Percentiles rank a stretch among this genome's conserved stretches.
These are phyloP conservation scores for Noctua comes DNA, from an alignment of 2,888 invertebrate species.

Conservation along the genomic window DNA sequence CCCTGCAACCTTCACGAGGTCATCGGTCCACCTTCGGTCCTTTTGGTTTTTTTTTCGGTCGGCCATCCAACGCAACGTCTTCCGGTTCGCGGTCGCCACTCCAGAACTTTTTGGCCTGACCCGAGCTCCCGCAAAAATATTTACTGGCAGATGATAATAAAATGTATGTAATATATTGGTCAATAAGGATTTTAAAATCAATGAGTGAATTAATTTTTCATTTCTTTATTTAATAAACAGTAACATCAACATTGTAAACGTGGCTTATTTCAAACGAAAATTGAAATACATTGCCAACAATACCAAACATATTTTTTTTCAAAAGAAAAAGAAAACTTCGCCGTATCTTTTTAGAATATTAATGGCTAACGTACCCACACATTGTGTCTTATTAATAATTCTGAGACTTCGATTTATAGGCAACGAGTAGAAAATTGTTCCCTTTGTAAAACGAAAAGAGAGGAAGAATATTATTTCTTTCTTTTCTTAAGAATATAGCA, in stretches of 20 bases:
- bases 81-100: no score
- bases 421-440: slow-evolving; percentile 15
- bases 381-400: slow-evolving; percentile 48
- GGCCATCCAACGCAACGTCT: no score
- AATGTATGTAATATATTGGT: no score
- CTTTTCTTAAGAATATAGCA: not conserved
- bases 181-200: no score
- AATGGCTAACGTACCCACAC: slow-evolving; percentile 33
- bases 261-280: not conserved
- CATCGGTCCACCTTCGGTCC: no score
- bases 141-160: no score
- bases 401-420: slow-evolving; percentile 47
- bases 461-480: not conserved
- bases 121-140: no score
- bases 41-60: no score
- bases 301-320: not conserved
- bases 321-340: slow-evolving; percentile 20
- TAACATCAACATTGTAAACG: no score
- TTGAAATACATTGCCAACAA: slow-evolving; percentile 8
- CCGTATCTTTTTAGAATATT: slow-evolving; percentile 41
- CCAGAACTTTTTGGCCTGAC: no score
- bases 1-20: no score
- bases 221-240: not conserved
- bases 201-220: not conserved
- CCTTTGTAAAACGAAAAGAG: not conserved